phyloP scores from a whole-genome alignment of 2,888 invertebrate genomes.

The Ophonus ardosiacus region DNA sequence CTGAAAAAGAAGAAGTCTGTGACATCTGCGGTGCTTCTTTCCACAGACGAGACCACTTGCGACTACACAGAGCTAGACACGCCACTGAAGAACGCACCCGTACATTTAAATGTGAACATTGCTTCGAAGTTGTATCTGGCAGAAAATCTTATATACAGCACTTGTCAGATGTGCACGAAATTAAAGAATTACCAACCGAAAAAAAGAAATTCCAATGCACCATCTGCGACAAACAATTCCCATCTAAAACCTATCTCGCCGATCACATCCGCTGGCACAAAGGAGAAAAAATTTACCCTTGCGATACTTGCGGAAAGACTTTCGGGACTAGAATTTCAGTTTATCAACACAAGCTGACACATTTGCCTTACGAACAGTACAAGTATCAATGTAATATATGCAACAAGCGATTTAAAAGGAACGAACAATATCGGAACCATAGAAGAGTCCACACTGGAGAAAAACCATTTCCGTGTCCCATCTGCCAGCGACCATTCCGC shows the following conservation, averaged over 20 bases:
- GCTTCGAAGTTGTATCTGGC: neutral
- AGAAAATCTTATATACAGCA: neutral
- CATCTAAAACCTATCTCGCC: neutral
- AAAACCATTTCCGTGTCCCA: slow-evolving; percentile 28
- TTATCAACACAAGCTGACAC: slow-evolving; percentile 2
- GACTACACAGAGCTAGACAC: neutral
- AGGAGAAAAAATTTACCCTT: neutral
- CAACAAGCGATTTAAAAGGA: neutral
- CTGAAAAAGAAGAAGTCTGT: neutral
- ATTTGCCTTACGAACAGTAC: slow-evolving; percentile 13
- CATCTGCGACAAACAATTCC: slow-evolving; percentile 15
- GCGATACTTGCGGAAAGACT: neutral
- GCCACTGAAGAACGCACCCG: neutral
- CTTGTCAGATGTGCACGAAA: neutral
- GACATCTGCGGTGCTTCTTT: slow-evolving; percentile 22
- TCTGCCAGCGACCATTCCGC: slow-evolving; percentile 20
- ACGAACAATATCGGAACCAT: neutral
- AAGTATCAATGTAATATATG: slow-evolving; percentile 14
- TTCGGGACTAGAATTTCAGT: slow-evolving; percentile 9
- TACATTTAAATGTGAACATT: neutral
- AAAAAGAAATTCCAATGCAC: neutral
- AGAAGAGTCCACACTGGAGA: slow-evolving; percentile 34
- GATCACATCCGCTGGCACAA: slow-evolving; percentile 4
- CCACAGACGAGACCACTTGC: neutral
- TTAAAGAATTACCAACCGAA: neutral